Evolutionary conservation across 2,888 invertebrate genomes (phyloP), one percentile per base, ranked within the genome.

Genomic region (Anthoptus insignis): DNA sequence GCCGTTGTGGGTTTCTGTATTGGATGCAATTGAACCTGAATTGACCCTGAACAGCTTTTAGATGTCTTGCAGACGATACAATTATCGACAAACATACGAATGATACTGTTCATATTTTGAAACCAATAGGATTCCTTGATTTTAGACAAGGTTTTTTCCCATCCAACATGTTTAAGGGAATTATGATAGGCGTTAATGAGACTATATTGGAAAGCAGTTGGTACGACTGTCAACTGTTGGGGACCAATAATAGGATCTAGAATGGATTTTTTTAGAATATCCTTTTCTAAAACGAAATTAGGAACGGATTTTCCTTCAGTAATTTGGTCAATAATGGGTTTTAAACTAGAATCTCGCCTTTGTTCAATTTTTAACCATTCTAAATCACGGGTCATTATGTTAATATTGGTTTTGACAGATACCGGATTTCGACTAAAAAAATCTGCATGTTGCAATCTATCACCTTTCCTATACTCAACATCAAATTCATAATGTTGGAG

Each of bases 401-500:
- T 59, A 0, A 74, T 6, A n/a, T 76, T 75, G 7, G 75, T 67
- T 11, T 42, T 32, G 0, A 65, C 1, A 0, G 19, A 7, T 1
- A 2, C 22, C 0, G 72, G 74, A 34, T 78, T 76, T 45, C 78
- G 49, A 5, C 76, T 77, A 1, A 78, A 61, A 19, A 65, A 72
- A 37, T 73, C 71, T 11, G 67, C 70, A 49, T 73, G 69, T 13
- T 61, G 69, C 14, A 72, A 9, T 3, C 59, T 61, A n/a, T 69
- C 63, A 7, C 73, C 73, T 45, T 72, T 73, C 1, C 70, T 49
- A 13, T 76, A 75, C 22, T 73, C 71, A 2, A 77, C 27, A 0
- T 73, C 67, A 32, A 76, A 76, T 3, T 72, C 57, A 42, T 42
- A 79, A 37, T 76, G 74, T 65, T 80, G 78, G 0, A 81, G 49